Percentiles rank a stretch among this genome's conserved stretches.
phyloP scores from a whole-genome alignment of 2,113 vertebrate species.

The Ondatra zibethicus region DNA sequence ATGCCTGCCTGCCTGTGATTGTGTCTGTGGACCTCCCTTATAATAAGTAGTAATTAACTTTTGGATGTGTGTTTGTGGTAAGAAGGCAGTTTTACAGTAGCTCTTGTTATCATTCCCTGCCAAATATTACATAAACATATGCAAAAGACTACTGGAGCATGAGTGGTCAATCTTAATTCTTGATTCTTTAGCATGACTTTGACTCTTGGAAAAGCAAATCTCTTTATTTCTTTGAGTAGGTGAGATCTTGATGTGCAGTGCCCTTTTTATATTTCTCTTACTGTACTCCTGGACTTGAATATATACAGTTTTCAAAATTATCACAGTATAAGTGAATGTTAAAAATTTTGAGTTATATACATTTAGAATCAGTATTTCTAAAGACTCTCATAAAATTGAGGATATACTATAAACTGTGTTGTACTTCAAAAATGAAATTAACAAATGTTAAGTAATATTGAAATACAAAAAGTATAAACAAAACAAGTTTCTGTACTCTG shows the following conservation, averaged over 20 bases:
- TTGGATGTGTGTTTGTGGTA: background rate
- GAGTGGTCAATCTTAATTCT: background rate
- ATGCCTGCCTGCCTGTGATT: background rate
- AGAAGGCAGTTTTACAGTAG: constrained; percentile 30
- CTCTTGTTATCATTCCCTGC: background rate
- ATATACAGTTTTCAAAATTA: constrained; percentile 15
- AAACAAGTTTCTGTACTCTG: no score
- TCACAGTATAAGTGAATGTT: background rate
- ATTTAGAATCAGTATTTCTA: background rate
- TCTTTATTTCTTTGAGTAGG: background rate
- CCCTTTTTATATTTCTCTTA: background rate
- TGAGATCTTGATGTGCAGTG: background rate
- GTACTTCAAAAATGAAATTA: constrained; percentile 31
- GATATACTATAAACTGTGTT: background rate
- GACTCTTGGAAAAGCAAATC: background rate
- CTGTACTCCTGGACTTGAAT: background rate
- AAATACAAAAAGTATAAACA: background rate
- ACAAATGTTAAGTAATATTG: background rate
- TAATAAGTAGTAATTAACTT: constrained; percentile 41
- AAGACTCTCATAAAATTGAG: background rate
- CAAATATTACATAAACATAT: background rate
- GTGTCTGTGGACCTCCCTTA: background rate
- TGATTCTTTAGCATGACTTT: background rate
- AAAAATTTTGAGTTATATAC: background rate
- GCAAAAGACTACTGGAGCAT: background rate